Percentiles rank a stretch among this genome's conserved stretches.
phyloP scores from a whole-genome alignment of 2,888 invertebrate genomes.

The Tetramorium bicarinatum region DNA sequence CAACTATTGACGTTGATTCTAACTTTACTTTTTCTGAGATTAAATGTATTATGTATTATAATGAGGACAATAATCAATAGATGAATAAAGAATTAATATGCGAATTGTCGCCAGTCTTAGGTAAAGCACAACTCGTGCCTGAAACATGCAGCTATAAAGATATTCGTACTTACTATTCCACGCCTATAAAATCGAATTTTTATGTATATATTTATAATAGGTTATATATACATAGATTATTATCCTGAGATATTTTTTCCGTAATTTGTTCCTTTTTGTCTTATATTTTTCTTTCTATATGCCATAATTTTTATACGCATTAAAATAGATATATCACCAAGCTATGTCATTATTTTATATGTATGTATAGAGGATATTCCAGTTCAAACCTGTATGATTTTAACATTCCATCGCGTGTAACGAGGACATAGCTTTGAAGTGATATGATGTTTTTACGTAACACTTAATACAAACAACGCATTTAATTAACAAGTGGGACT shows the following conservation, averaged over 20 bases:
- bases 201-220: conserved; percentile 40
- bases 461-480: conserved; percentile 39
- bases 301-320: conserved; percentile 53
- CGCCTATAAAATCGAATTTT: conserved; percentile 29
- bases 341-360: conserved; percentile 24
- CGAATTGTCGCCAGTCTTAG: conserved; percentile 32
- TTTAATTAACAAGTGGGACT: conserved; percentile 38
- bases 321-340: conserved; percentile 23
- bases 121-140: conserved; percentile 25
- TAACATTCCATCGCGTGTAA: conserved; percentile 29
- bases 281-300: conserved; percentile 31
- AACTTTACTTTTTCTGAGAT: neutral
- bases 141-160: conserved; percentile 26
- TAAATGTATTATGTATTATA: conserved; percentile 28
- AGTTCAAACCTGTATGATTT: neutral
- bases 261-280: conserved; percentile 36
- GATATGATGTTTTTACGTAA: conserved; percentile 34
- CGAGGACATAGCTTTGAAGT: conserved; percentile 5
- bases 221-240: conserved; percentile 21
- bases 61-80: conserved; percentile 32
- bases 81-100: conserved; percentile 26
- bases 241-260: conserved; percentile 40
- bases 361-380: conserved; percentile 14
- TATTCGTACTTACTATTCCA: conserved; percentile 18
- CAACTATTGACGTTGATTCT: conserved; percentile 15